Evolutionary conservation across 2,888 invertebrate genomes (phyloP).

Genomic region (Leptarthrus brevirostris): DNA sequence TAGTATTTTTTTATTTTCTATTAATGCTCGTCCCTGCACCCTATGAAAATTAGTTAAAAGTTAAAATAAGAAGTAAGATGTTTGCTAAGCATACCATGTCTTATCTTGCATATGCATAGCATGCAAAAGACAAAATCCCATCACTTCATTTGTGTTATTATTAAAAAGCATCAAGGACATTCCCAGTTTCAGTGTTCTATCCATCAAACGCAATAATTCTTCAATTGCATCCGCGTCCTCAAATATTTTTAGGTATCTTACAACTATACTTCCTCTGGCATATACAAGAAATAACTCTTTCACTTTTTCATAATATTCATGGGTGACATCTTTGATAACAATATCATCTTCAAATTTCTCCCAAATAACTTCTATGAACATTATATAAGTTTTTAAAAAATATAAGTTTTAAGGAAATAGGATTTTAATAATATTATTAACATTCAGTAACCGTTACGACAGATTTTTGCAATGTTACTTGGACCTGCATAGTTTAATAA

Average conservation of each 20-base stretch:
- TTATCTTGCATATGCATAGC: not conserved
- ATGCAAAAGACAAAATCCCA: not conserved
- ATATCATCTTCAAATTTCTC: not conserved
- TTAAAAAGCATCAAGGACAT: slow-evolving; percentile 8
- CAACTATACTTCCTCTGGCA: not conserved
- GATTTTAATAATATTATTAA: too few relatives aligned
- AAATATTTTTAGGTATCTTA: not conserved
- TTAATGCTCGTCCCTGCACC: too few relatives aligned
- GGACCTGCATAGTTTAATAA: too few relatives aligned
- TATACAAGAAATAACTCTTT: not conserved
- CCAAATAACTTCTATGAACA: not conserved
- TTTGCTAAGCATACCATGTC: not conserved
- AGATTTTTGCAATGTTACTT: too few relatives aligned
- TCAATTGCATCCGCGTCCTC: not conserved
- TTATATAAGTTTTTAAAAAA: too few relatives aligned
- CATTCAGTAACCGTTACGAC: too few relatives aligned
- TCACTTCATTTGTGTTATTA: slow-evolving; percentile 7
- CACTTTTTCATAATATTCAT: not conserved
- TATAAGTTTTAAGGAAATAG: too few relatives aligned
- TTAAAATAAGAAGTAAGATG: too few relatives aligned
- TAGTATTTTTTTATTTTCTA: too few relatives aligned
- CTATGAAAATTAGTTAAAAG: too few relatives aligned
- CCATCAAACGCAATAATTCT: not conserved
- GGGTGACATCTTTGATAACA: not conserved
- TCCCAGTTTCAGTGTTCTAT: not conserved